Base-by-base conservation (phyloP, 2,797 vertebrate genomes). In the Sorex maritimensis region DNA sequence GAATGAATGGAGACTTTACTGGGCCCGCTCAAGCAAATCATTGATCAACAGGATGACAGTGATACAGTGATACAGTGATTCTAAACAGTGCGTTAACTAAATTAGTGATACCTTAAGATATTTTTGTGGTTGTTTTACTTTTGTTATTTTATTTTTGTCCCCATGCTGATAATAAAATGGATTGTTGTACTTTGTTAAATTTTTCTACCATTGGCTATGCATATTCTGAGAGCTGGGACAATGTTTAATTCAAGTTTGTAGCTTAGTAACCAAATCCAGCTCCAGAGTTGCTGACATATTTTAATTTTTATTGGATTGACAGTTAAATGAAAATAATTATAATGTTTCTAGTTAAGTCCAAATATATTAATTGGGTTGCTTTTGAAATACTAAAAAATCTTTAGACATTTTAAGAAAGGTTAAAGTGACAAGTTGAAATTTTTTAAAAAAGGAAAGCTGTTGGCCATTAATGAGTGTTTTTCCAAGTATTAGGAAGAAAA, bases 251-350 rank as follows among this genome's bases (percentile, higher is more conserved):
- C 0, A n/a, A 38, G 2, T 73, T 90, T 46, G 4, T 52, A 88
- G 9, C 21, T 44, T 17, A 75, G 30, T 84, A 92, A 79, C 6
- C 11, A 38, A 81, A 15, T 28, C 13, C 28, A 80, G 4, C 14
- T 38, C 52, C n/a, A 67, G 2, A 9, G 61, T 81, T 49, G 24
- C 23, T 44, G 1, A 63, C 71, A 1, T 15, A 41, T 11, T 38
- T 44, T 69, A 34, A 84, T 83, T 3, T 58, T 69, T 79, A 28
- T 84, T 81, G 5, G 14, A 49, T 61, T 90, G 26, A 46, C 68
- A 84, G 52, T 65, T 87, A 28, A 81, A 81, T 72, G 13, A 77
- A 94, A 92, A 80, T 86, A 15, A 26, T 21, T 87, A 21, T 65
- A 38, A 46, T 1, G 38, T 91, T 90, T 6, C 80, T 80, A 55